Base-by-base conservation (phyloP, 2,113 vertebrate genomes). In the Desmodus rotundus region DNA sequence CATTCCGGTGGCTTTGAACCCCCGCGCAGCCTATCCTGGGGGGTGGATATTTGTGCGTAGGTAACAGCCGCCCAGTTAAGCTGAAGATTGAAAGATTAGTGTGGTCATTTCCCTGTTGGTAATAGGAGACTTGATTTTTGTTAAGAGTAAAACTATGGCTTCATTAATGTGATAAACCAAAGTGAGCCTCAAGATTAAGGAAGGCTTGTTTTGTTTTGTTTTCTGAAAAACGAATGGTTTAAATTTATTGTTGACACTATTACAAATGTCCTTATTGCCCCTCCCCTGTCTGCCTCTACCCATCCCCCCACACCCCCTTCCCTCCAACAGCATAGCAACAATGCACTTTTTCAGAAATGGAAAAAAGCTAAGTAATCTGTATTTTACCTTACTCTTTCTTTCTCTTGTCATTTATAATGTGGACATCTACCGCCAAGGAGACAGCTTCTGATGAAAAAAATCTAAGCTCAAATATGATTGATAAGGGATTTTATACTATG, bases 131-230 rank as follows among this genome's bases (percentile, higher is more conserved):
- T 93, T 94, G 43, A 26, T 84, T 83, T 96, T 92, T 95, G 7
- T 92, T 47, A 93, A 88, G 52, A 93, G 45, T 45, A 22, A 92
- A 95, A 94, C 82, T 96, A 76, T 63, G 14, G 15, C 74, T 96
- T 89, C 86, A 28, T 93, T 93, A 92, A 94, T 38, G 43, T 63
- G 91, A 86, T 89, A 96, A 97, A 87, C 76, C 76, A 93, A 58
- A 90, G 7, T 78, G 84, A 87, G n/a, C 47, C 72, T 92, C 41
- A 12, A 63, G 73, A 61, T 65, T 54, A 72, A 95, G 90, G 77
- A 93, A 80, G 33, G 6, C 45, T 86, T 91, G 28, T 73, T 96
- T 87, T 63, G n/a, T 81, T 85, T 96, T 68, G 26, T 28, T 31
- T 31, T 26, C 28, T 31, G 28, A 63, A 63, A 63, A 31, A 63